Conservation (phyloP, 2,888 invertebrate genomes). For the Tipula unca region DNA sequence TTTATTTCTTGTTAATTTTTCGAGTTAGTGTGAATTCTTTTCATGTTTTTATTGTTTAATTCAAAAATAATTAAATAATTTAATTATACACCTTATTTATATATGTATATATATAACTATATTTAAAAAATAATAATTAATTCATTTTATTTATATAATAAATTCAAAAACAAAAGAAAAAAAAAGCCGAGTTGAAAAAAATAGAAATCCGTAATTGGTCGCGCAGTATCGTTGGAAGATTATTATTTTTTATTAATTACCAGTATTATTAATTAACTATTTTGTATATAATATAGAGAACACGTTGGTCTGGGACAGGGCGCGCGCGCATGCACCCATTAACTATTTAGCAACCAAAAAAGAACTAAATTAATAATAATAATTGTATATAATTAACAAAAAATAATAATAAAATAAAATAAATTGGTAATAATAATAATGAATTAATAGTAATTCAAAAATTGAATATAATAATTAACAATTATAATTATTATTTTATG, state of each 20-base stretch:
- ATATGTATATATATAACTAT: neutral
- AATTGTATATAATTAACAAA: neutral
- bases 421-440: constrained; percentile 4
- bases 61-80: neutral
- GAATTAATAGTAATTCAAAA: constrained; percentile 4
- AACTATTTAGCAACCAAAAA: neutral
- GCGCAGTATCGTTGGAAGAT: neutral
- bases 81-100: neutral
- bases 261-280: neutral
- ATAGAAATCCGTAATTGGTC: neutral
- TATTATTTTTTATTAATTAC: neutral
- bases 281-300: neutral
- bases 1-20: neutral
- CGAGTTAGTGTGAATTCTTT: neutral
- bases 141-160: neutral
- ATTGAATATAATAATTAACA: neutral
- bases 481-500: neutral
- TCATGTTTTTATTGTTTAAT: neutral
- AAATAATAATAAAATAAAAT: neutral
- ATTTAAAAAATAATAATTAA: neutral
- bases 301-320: neutral
- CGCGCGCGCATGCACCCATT: neutral
- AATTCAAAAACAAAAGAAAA: neutral
- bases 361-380: neutral
- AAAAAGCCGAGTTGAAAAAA: neutral